Evolutionary conservation across 1,140 invertebrate genomes (phyloP), one percentile per base, ranked within the genome.

Genomic region (Nasonia giraulti): DNA sequence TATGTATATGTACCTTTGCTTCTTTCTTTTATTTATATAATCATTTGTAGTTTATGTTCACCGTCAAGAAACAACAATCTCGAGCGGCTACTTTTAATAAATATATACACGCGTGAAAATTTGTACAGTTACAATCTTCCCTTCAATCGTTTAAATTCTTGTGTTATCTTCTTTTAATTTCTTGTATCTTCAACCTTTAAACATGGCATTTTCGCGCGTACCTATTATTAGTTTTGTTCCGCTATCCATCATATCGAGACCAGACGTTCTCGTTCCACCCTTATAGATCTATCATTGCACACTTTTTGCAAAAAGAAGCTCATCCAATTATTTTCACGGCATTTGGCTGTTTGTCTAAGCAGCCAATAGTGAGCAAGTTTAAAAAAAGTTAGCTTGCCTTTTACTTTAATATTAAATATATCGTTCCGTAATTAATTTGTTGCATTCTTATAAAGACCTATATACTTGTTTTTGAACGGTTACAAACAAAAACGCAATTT

Each of bases 251-350:
- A 71, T 71, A 71, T 20, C 50, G 76, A 66, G 37, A 78, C 50
- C 11, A 12, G 40, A 73, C 12, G 47, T 31, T 62, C 62, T 82
- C 68, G 44, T 62, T 55, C 79, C 80, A 86, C 23, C 40, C 85
- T 86, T 82, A 86, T 74, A 79, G 80, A 79, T 83, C 80, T 86
- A 86, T 68, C 75, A 86, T 86, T 86, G 85, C 85, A 86, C 85
- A 75, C 75, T 86, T 86, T 82, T 85, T 73, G 55, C 47, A 81
- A 80, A 23, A 84, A 79, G 71, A 85, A 81, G 50, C 55, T 75
- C 71, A 79, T 68, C 50, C 78, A 27, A 68, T 44, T 68, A 62
- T 68, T 69, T 77, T 33, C 74, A 8, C 40, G 40, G 27, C 66
- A 10, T 83, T 77, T 69, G 75, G 47, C 81, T 82, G 37, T 33